Conservation (phyloP, 2,888 invertebrate species). For the Lathronympha strigana region DNA sequence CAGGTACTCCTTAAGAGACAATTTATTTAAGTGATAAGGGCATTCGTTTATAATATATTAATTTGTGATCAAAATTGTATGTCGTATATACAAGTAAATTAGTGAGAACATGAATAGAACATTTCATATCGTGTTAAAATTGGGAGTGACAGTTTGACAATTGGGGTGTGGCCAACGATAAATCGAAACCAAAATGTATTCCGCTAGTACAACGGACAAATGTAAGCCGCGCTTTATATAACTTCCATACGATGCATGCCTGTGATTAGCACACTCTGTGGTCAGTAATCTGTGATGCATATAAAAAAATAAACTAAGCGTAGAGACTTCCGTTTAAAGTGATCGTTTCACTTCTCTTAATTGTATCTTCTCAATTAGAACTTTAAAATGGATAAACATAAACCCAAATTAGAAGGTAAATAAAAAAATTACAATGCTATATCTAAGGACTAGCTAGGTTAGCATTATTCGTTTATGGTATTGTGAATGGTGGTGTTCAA, state of each 20-base stretch:
- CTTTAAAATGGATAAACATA: slow-evolving; percentile 21
- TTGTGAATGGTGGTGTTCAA: slow-evolving; percentile 46
- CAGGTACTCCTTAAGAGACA: too few relatives aligned
- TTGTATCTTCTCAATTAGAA: slow-evolving; percentile 5
- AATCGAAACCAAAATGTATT: too few relatives aligned
- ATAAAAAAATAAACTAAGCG: slow-evolving; percentile 27
- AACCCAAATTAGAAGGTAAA: slow-evolving; percentile 36
- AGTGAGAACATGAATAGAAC: too few relatives aligned
- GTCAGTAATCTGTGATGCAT: slow-evolving; percentile 30
- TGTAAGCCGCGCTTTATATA: neutral
- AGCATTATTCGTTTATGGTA: slow-evolving; percentile 11
- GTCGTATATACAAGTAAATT: too few relatives aligned
- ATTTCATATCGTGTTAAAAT: too few relatives aligned
- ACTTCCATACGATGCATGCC: neutral
- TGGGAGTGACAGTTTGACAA: too few relatives aligned
- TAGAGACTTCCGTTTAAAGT: slow-evolving; percentile 44
- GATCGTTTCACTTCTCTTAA: slow-evolving; percentile 46
- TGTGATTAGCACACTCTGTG: slow-evolving; percentile 20
- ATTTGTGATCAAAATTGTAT: too few relatives aligned
- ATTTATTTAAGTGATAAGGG: too few relatives aligned
- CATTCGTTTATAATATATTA: too few relatives aligned
- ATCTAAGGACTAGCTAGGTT: neutral
- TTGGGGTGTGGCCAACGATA: too few relatives aligned
- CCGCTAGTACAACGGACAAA: neutral
- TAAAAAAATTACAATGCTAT: slow-evolving; percentile 5